phyloP scores from a whole-genome alignment of 2,113 vertebrate genomes.

The Thalassoma bifasciatum region DNA sequence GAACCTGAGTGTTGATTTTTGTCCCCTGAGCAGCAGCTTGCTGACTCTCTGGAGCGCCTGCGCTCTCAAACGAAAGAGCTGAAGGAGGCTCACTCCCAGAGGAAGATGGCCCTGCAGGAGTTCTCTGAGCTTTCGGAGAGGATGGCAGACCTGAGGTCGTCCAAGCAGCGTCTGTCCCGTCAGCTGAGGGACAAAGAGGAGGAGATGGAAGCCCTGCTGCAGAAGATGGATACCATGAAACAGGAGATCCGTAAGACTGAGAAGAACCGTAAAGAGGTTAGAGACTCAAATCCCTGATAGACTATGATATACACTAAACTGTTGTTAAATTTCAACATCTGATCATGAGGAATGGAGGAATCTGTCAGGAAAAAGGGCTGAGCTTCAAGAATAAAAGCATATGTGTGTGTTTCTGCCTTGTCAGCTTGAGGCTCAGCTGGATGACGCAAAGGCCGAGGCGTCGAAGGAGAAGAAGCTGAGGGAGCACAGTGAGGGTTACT shows the following conservation, averaged over 20 bases:
- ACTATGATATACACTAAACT: no score
- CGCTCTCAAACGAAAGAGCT: conserved; percentile 92
- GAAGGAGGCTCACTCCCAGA: conserved; percentile 93
- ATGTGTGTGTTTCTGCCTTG: conserved; percentile 9
- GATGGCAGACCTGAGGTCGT: conserved; percentile 90
- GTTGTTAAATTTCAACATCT: no score
- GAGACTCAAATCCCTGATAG: no score
- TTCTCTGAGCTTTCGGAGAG: conserved; percentile 92
- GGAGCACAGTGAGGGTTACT: conserved; percentile 93
- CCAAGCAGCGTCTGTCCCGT: conserved; percentile 92
- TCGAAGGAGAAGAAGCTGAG: conserved; percentile 94
- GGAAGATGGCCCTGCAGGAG: conserved; percentile 93
- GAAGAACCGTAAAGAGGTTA: conserved; percentile 91
- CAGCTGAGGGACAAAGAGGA: conserved; percentile 97
- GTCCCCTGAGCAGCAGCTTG: conserved; percentile 87
- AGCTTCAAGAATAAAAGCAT: conserved; percentile 33
- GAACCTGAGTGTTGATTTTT: not conserved
- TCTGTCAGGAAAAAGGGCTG: no score
- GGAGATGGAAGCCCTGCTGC: conserved; percentile 89
- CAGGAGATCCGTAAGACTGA: conserved; percentile 92
- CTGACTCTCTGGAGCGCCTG: conserved; percentile 90
- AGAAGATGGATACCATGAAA: conserved; percentile 89
- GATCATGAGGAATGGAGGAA: not conserved
- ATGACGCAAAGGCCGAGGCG: conserved; percentile 89
- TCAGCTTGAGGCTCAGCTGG: conserved; percentile 93